A percentile compares a stretch with the other conserved stretches of the same genome.
phyloP scores from a whole-genome alignment of 1,140 invertebrate genomes.

The Lordiphosa mommai region DNA sequence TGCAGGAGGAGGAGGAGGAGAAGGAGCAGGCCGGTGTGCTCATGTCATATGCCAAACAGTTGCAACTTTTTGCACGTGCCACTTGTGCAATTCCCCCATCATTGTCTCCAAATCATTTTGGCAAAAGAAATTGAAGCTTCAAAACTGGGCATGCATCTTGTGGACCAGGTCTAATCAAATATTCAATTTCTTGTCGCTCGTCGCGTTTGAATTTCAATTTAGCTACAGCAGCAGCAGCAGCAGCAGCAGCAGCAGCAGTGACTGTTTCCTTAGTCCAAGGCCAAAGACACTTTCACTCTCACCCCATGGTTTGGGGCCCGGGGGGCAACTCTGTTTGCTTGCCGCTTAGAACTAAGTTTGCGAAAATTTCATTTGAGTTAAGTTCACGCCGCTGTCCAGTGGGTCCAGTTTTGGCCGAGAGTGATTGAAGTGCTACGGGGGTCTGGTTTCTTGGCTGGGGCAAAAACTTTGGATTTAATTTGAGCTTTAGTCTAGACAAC shows the following conservation, averaged over 20 bases:
- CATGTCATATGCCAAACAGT: constrained; percentile 30
- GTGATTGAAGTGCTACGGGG: constrained; percentile 16
- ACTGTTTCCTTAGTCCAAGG: constrained; percentile 12
- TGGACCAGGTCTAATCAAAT: constrained; percentile 38
- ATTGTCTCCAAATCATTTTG: constrained; percentile 33
- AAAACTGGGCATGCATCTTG: too few species aligned
- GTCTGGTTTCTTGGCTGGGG: constrained; percentile 21
- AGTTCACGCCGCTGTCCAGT: constrained; percentile 10
- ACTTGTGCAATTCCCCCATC: constrained; percentile 24
- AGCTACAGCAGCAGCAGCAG: constrained; percentile 1
- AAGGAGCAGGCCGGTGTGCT: constrained; percentile 8
- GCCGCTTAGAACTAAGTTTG: constrained; percentile 19
- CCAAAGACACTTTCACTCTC: constrained; percentile 3
- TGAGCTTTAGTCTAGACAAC: constrained; percentile 54
- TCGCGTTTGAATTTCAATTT: constrained; percentile 40
- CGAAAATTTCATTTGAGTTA: constrained; percentile 37
- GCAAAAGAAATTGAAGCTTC: background rate
- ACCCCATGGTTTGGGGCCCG: background rate
- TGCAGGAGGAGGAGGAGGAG: too few species aligned
- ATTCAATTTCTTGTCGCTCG: constrained; percentile 37
- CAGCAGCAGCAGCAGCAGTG: background rate
- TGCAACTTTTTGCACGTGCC: constrained; percentile 5
- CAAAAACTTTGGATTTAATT: constrained; percentile 67
- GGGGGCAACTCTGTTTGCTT: background rate
- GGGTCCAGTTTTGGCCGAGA: background rate